Percentiles rank a stretch among this genome's conserved stretches.
Evolutionary conservation across 2,113 vertebrate genomes (phyloP).

Genomic region (Platichthys stellatus): DNA sequence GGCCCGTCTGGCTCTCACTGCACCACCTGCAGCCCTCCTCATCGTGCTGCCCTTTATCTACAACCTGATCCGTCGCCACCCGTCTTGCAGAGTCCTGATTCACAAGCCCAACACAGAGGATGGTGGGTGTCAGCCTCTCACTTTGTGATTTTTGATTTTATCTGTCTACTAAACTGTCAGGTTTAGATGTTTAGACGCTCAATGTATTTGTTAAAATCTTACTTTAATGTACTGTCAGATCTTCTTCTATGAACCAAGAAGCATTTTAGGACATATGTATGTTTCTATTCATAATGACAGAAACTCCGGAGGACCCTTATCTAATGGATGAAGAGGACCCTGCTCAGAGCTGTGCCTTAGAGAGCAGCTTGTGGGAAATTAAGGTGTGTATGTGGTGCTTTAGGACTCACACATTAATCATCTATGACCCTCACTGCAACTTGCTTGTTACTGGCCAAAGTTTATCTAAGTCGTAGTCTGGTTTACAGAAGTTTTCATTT

Average conservation of each 20-base stretch:
- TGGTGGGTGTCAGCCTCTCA: slow-evolving; percentile 51
- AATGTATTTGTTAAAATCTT: not conserved
- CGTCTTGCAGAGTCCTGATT: slow-evolving; percentile 87
- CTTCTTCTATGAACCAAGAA: not conserved
- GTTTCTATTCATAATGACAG: slow-evolving; percentile 67
- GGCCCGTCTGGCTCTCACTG: slow-evolving; percentile 88
- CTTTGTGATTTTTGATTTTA: not conserved
- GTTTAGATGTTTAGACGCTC: no score
- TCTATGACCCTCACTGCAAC: no score
- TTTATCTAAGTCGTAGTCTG: not conserved
- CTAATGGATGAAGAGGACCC: slow-evolving; percentile 88
- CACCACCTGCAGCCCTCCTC: slow-evolving; percentile 89
- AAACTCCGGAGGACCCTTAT: slow-evolving; percentile 86
- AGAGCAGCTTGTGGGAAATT: slow-evolving; percentile 97
- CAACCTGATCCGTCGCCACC: slow-evolving; percentile 93
- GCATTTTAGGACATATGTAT: not conserved
- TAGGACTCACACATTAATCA: not conserved
- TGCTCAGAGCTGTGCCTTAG: slow-evolving; percentile 86
- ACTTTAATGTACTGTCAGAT: not conserved
- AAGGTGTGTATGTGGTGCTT: slow-evolving; percentile 78
- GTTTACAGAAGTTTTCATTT: not conserved
- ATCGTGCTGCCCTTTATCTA: slow-evolving; percentile 93
- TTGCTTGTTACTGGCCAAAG: not conserved
- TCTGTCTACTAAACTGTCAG: not conserved
- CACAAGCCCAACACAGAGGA: slow-evolving; percentile 84